Evolutionary conservation across 92 coral and sea anemone species (phyloP).

Genomic region (Zoanthus sansibaricus): DNA sequence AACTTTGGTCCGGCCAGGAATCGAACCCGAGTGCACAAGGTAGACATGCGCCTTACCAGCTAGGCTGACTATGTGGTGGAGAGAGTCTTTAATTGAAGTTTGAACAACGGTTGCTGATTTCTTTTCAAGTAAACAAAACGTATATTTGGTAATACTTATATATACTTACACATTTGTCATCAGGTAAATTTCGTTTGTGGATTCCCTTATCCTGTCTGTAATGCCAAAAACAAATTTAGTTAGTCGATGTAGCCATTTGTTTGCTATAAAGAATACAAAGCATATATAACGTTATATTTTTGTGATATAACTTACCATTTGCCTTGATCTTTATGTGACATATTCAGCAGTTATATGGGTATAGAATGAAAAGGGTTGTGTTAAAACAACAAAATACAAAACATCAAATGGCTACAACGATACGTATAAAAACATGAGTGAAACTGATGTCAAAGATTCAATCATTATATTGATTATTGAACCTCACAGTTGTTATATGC

Average conservation of each 20-base stretch:
- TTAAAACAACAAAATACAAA: background rate
- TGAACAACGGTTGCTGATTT: too few relatives aligned
- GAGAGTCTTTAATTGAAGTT: too few relatives aligned
- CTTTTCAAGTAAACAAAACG: too few relatives aligned
- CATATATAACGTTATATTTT: background rate
- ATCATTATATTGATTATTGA: too few relatives aligned
- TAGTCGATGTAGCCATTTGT: background rate
- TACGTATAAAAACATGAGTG: too few relatives aligned
- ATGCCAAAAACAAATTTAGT: background rate
- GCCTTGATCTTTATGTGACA: conserved; percentile 63
- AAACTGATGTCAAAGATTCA: too few relatives aligned
- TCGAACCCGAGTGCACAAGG: too few relatives aligned
- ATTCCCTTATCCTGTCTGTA: conserved; percentile 91
- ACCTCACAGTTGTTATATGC: too few relatives aligned
- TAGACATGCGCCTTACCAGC: too few relatives aligned
- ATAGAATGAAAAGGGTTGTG: background rate
- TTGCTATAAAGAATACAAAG: background rate
- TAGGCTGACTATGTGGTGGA: too few relatives aligned
- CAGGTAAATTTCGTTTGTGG: conserved; percentile 95
- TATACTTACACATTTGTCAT: conserved; percentile 95
- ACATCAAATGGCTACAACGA: background rate
- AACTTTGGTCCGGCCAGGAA: too few relatives aligned
- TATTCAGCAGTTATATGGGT: background rate
- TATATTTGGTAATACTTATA: background rate
- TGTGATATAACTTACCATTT: conserved; percentile 61